phyloP scores from a whole-genome alignment of 2,113 vertebrate species.

The Crotalus tigris region DNA sequence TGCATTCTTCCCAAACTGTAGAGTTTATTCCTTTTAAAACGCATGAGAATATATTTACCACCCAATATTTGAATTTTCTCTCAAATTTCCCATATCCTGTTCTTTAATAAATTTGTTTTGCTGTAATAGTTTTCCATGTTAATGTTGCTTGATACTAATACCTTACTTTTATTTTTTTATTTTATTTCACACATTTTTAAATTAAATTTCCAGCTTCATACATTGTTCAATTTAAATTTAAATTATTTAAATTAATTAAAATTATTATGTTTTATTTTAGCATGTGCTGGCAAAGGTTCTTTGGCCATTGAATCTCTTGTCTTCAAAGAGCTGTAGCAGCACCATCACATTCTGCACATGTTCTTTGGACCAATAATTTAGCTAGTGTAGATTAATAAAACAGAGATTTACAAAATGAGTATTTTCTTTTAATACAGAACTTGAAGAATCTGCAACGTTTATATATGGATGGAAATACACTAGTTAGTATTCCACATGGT shows the following conservation, averaged over 20 bases:
- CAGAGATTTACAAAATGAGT: constrained; percentile 9
- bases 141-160: background rate
- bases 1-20: background rate
- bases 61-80: background rate
- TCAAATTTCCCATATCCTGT: background rate
- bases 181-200: background rate
- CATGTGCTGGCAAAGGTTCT: background rate
- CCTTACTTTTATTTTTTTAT: background rate
- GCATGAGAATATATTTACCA: background rate
- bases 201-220: background rate
- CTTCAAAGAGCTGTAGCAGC: background rate
- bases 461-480: constrained; percentile 89
- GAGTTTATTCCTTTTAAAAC: background rate
- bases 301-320: background rate
- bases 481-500: constrained; percentile 75
- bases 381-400: background rate
- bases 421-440: constrained; percentile 62
- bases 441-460: constrained; percentile 85
- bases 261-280: background rate
- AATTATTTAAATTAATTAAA: background rate
- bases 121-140: background rate
- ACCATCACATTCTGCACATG: background rate
- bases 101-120: background rate
- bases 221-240: background rate
- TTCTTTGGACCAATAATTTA: background rate